Conservation (phyloP, 2,888 invertebrate species). For the Branchellion lobata region DNA sequence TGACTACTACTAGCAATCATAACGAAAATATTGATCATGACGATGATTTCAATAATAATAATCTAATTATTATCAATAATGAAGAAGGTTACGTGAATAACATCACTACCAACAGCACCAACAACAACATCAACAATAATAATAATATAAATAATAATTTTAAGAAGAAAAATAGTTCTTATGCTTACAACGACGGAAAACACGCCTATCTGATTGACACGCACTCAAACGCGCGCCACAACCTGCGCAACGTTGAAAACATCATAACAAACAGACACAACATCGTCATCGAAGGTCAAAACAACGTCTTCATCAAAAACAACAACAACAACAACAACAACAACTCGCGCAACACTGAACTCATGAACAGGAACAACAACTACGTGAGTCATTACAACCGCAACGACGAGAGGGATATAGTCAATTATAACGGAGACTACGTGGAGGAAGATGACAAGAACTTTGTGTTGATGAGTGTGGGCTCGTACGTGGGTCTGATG, state of each 20-base stretch:
- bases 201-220: background rate
- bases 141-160: too few species aligned
- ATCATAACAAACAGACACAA: background rate
- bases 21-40: too few species aligned
- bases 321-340: background rate
- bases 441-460: background rate
- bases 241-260: background rate
- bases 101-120: too few species aligned
- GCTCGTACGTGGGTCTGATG: background rate
- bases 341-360: background rate
- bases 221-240: background rate
- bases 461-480: slow-evolving; percentile 11
- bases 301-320: background rate
- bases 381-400: background rate
- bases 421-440: background rate
- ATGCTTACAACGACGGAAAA: background rate
- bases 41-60: background rate
- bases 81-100: too few species aligned
- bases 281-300: background rate
- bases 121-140: too few species aligned
- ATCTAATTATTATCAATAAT: too few species aligned
- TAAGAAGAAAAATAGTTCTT: too few species aligned
- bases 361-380: background rate
- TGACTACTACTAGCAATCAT: too few species aligned
- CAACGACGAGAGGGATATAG: background rate